Conservation (phyloP, 2,888 invertebrate genomes). For the Rhagium mordax region DNA sequence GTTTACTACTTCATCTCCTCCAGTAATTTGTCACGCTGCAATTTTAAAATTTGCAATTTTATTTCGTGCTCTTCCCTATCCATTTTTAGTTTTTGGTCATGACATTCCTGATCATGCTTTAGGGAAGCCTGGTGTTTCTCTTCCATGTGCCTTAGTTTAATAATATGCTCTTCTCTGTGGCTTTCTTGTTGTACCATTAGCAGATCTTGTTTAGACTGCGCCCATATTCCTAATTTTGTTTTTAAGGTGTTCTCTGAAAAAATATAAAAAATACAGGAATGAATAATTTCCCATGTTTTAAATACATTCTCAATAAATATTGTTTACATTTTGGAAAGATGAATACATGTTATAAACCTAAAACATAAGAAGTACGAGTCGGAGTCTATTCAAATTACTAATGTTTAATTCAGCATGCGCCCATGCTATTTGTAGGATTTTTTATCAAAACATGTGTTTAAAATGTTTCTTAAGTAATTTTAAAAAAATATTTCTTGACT, state of each 20-base stretch:
- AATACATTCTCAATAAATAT: no score
- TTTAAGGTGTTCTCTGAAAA: neutral
- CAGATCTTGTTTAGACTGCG: neutral
- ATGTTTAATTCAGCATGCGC: no score
- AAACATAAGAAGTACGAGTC: no score
- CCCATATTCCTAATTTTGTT: neutral
- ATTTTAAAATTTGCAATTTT: slow-evolving; percentile 2
- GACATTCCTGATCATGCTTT: slow-evolving; percentile 5
- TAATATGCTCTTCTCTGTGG: neutral
- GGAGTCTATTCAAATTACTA: no score
- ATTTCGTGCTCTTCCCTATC: slow-evolving; percentile 10
- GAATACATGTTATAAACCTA: no score
- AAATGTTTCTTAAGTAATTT: no score
- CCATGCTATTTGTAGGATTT: no score
- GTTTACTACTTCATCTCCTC: neutral
- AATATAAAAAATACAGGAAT: neutral
- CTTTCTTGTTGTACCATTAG: neutral
- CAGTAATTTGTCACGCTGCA: slow-evolving; percentile 11
- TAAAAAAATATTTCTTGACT: no score
- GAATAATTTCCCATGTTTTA: neutral
- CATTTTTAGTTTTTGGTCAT: slow-evolving; percentile 1
- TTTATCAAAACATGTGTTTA: no score
- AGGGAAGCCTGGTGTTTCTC: neutral
- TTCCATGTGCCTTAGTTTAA: slow-evolving; percentile 9
- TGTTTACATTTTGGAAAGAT: no score